These are phyloP conservation scores for Acanthurus leucopareius DNA, from an alignment of 2,797 vertebrate species.

Conservation along the genomic window DNA sequence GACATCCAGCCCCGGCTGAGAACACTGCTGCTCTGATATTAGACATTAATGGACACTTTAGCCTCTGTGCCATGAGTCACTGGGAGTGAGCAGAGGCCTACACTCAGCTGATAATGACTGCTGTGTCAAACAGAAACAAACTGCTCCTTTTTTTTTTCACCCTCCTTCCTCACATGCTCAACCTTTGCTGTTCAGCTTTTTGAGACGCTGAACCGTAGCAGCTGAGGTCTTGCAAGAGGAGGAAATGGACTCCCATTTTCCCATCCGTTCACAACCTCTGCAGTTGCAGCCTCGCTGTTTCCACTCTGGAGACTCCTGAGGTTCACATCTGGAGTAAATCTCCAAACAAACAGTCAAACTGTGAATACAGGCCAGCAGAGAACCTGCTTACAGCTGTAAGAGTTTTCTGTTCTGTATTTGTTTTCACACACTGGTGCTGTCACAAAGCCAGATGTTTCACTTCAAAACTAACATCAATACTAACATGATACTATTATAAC, in stretches of 20 bases:
- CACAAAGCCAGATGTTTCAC: background rate
- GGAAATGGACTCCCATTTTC: slow-evolving; percentile 74
- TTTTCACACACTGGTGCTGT: slow-evolving; percentile 31
- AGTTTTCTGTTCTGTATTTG: slow-evolving; percentile 17
- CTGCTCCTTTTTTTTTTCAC: background rate
- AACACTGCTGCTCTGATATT: slow-evolving; percentile 33
- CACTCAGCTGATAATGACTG: slow-evolving; percentile 69
- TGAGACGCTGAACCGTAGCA: slow-evolving; percentile 44
- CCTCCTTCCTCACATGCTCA: slow-evolving; percentile 31
- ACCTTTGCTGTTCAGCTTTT: slow-evolving; percentile 40
- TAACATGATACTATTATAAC: too few relatives aligned
- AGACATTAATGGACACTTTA: slow-evolving; percentile 52
- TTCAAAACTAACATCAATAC: background rate
- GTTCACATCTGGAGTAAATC: slow-evolving; percentile 78
- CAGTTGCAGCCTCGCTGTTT: slow-evolving; percentile 61
- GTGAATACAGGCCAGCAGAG: slow-evolving; percentile 28
- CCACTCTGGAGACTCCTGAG: slow-evolving; percentile 49
- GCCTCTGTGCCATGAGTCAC: slow-evolving; percentile 51
- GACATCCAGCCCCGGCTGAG: background rate
- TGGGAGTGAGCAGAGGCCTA: slow-evolving; percentile 38
- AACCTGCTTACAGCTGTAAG: slow-evolving; percentile 49
- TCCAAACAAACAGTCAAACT: slow-evolving; percentile 57
- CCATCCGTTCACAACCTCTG: slow-evolving; percentile 50
- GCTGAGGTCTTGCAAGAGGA: slow-evolving; percentile 47
- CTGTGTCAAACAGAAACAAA: slow-evolving; percentile 64